A percentile compares a stretch with the other conserved stretches of the same genome.
These are phyloP conservation scores for Percopsis omiscomaycus DNA, from an alignment of 2,797 vertebrate genomes.

Conservation along the genomic window DNA sequence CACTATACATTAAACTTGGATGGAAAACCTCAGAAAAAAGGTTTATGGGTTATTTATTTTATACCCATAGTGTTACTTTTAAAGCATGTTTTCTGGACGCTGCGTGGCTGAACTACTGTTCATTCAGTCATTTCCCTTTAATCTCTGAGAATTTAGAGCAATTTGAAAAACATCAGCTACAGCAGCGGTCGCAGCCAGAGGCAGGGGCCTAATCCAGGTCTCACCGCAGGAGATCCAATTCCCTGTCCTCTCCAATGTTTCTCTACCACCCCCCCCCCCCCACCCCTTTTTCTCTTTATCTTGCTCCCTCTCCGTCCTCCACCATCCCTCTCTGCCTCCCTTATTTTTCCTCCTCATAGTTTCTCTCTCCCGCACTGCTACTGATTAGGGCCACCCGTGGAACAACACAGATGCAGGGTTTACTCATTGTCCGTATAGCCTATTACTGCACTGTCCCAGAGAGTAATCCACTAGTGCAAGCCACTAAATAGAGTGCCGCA, in stretches of 20 bases:
- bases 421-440: conserved; percentile 62
- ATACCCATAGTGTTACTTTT: not conserved
- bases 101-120: conserved; percentile 41
- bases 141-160: conserved; percentile 80
- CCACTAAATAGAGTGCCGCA: conserved; percentile 54
- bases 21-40: not conserved
- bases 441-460: conserved; percentile 55
- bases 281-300: conserved; percentile 19
- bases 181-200: conserved; percentile 54
- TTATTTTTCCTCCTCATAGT: conserved; percentile 16
- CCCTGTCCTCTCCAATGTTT: conserved; percentile 11
- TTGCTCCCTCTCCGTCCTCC: conserved; percentile 6
- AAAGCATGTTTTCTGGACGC: not conserved
- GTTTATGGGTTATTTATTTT: not conserved
- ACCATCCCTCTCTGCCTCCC: conserved; percentile 30
- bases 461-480: conserved; percentile 69
- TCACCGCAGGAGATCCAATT: conserved; percentile 57
- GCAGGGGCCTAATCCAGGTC: conserved; percentile 74
- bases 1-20: not conserved
- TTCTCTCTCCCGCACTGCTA: conserved; percentile 9
- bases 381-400: conserved; percentile 18
- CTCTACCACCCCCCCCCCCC: conserved; percentile 32
- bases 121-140: conserved; percentile 72
- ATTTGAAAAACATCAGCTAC: conserved; percentile 65
- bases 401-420: conserved; percentile 48